Percentiles rank a stretch among this genome's conserved stretches.
Evolutionary conservation across 2,888 invertebrate species (phyloP).

Genomic region (Gryllus longicercus): DNA sequence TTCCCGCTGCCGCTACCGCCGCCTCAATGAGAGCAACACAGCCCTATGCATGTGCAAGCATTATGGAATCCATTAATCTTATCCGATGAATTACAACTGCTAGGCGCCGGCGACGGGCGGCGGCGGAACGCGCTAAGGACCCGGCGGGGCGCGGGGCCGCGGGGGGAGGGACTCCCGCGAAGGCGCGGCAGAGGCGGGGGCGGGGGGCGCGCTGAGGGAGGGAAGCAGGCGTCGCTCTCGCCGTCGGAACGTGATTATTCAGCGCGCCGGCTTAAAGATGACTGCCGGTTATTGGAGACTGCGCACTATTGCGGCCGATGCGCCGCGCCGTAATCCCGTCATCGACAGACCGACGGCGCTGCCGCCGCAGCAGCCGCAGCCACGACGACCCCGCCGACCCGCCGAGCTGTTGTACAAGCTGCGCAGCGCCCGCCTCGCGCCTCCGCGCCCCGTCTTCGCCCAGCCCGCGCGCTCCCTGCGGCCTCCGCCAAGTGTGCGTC

Average conservation of each 20-base stretch:
- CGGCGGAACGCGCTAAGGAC: slow-evolving; percentile 7
- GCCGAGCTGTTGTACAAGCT: too few species aligned
- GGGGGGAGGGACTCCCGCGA: neutral
- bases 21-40: slow-evolving; percentile 17
- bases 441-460: too few species aligned
- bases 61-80: slow-evolving; percentile 17
- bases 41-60: slow-evolving; percentile 17
- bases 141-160: neutral
- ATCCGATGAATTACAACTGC: slow-evolving; percentile 17
- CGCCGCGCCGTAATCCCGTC: slow-evolving; percentile 17
- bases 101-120: slow-evolving; percentile 1
- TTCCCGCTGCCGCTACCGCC: neutral
- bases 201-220: neutral
- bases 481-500: too few species aligned
- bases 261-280: slow-evolving; percentile 17
- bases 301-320: slow-evolving; percentile 2
- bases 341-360: neutral
- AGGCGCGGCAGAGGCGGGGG: neutral
- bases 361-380: neutral
- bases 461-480: too few species aligned
- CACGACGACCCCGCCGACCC: too few species aligned
- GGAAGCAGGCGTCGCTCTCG: neutral
- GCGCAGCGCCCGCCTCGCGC: too few species aligned
- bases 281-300: slow-evolving; percentile 17
- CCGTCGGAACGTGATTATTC: slow-evolving; percentile 1